Base-by-base conservation (phyloP, 2,797 vertebrate genomes). In the Manis crassicaudata region DNA sequence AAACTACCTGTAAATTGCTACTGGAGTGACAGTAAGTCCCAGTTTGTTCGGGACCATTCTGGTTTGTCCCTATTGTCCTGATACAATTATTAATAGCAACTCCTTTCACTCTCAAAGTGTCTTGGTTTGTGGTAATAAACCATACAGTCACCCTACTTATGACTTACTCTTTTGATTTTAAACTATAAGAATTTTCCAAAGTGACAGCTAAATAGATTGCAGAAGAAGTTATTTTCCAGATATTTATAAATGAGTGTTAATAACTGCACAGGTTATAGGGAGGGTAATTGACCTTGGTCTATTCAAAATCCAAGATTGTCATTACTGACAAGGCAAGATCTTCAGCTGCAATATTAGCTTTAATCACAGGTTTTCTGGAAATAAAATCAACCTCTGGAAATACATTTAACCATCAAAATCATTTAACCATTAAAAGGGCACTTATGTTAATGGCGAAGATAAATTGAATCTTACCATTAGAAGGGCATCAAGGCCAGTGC, bases 381-480 rank as follows among this genome's bases (percentile, higher is more conserved):
- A 84, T 84, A 27, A 96, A 96, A 60, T 88, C 65, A 90, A 90
- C 23, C 20, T 96, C 21, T 84, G 70, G 83, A 92, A 95, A 93
- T 75, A 79, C 29, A 83, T 94, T 93, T 60, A 75, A 40, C 23
- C 29, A 79, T 63, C 18, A 86, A 88, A 93, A 82, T 89, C n/a
- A 85, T 63, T 67, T 96, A 65, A 67, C 70, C 21, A 43, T 54
- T 76, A 87, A 80, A 94, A 93, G 25, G 23, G 5, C 29, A 56
- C 27, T 50, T 83, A 40, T 73, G 6, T 77, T 37, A 70, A 88
- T 95, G 29, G 86, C 82, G 86, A 85, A 35, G 32, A 91, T 80
- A 27, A 75, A 85, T 43, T 43, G 46, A 87, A 6, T 11, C 32
- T 58, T 35, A 13, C 11, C 23, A 14, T 29, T 2, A 73, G 75